Evolutionary conservation across 2,797 vertebrate species (phyloP).

Genomic region (Helarctos malayanus): DNA sequence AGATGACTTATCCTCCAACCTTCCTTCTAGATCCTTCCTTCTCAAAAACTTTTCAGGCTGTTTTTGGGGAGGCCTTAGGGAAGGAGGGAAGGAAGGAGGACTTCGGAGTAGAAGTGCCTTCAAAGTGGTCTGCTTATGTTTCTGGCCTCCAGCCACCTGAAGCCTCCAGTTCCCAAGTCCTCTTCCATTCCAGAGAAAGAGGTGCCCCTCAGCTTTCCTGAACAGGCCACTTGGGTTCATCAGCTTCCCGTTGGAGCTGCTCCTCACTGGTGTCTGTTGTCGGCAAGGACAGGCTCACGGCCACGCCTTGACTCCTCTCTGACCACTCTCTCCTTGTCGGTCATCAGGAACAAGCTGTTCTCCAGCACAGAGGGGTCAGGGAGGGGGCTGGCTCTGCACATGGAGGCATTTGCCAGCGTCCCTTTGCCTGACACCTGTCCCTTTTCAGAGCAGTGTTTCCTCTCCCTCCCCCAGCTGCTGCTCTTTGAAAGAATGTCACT

Average conservation of each 20-base stretch:
- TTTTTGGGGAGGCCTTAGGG: background rate
- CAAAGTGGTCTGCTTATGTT: background rate
- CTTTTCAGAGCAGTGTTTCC: background rate
- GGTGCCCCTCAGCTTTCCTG: background rate
- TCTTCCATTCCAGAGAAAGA: background rate
- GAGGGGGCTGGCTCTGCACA: background rate
- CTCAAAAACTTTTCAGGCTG: background rate
- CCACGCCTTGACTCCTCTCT: no score
- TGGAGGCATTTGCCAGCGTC: background rate
- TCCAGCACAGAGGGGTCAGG: background rate
- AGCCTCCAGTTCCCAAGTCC: background rate
- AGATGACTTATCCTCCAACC: background rate
- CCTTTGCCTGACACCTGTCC: background rate
- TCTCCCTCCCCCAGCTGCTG: background rate
- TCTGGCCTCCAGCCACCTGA: no score
- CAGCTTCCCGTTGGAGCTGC: background rate
- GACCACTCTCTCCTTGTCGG: background rate
- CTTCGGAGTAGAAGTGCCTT: background rate
- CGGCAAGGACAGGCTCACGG: background rate
- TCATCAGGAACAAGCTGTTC: background rate
- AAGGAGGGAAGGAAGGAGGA: background rate
- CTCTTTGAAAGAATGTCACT: background rate
- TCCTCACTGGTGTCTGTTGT: background rate
- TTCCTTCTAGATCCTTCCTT: background rate
- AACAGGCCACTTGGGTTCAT: background rate